Percentiles rank a stretch among this genome's conserved stretches.
Conservation (phyloP, 2,113 vertebrate species). For the Catharus fuscescens region DNA sequence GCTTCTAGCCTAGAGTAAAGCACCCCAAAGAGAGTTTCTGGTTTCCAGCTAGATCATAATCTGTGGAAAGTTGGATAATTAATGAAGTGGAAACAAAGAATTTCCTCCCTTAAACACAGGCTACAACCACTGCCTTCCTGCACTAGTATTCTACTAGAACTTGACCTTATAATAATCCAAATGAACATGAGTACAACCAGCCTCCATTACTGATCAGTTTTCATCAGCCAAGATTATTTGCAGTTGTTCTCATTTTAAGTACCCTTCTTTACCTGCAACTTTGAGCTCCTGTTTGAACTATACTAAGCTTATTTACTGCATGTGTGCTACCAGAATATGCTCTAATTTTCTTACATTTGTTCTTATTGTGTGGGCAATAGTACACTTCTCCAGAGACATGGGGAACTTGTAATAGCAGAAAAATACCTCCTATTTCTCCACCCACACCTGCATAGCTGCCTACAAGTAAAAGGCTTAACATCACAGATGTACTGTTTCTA, state of each 20-base stretch:
- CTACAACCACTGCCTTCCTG: neutral
- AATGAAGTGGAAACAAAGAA: neutral
- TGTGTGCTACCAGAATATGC: neutral
- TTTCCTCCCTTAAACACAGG: neutral
- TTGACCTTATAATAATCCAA: neutral
- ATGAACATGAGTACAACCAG: neutral
- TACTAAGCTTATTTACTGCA: neutral
- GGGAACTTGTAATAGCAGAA: neutral
- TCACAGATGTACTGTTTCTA: neutral
- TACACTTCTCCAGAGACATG: neutral
- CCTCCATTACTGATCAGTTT: neutral
- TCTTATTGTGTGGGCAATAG: neutral
- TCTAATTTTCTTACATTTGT: neutral
- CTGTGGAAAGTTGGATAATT: neutral
- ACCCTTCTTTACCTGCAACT: neutral
- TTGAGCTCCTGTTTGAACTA: neutral
- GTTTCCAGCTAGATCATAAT: neutral
- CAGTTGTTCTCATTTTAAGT: neutral
- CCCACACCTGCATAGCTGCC: neutral
- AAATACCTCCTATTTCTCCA: neutral
- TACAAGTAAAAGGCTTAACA: neutral
- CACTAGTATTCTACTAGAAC: neutral
- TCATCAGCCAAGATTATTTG: neutral
- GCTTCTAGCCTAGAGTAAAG: neutral
- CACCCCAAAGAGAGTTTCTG: neutral